A percentile compares a stretch with the other conserved stretches of the same genome.
Conservation (phyloP, 2,888 invertebrate species). For the Oscheius myriophilus region DNA sequence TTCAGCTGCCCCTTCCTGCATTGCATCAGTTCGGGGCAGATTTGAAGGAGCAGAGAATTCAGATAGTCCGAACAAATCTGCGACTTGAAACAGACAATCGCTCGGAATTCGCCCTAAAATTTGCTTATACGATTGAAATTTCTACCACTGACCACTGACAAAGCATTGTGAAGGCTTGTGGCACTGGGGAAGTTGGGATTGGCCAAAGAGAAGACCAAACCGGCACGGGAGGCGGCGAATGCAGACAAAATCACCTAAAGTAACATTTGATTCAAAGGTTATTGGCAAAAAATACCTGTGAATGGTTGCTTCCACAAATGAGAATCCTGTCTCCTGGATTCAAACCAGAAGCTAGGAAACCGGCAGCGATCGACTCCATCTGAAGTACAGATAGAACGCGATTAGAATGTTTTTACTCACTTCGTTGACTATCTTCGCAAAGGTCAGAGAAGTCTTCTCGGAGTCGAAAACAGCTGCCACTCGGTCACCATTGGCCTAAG, state of each 20-base stretch:
- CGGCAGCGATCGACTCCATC: slow-evolving; percentile 69
- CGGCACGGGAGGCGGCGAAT: slow-evolving; percentile 69
- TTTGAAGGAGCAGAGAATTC: slow-evolving; percentile 52
- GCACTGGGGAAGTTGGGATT: slow-evolving; percentile 63
- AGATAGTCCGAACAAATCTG: slow-evolving; percentile 50
- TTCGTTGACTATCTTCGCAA: slow-evolving; percentile 51
- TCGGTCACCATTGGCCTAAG: slow-evolving; percentile 38
- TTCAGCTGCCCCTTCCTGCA: slow-evolving; percentile 58
- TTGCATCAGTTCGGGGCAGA: slow-evolving; percentile 60
- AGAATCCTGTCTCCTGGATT: slow-evolving; percentile 72
- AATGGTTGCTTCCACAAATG: slow-evolving; percentile 73
- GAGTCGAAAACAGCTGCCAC: slow-evolving; percentile 64
- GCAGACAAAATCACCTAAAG: slow-evolving; percentile 56
- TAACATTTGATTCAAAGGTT: background rate
- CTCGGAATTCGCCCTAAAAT: slow-evolving; percentile 71
- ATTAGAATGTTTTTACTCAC: slow-evolving; percentile 29
- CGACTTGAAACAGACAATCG: slow-evolving; percentile 70
- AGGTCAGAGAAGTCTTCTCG: slow-evolving; percentile 58
- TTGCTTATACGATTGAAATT: background rate
- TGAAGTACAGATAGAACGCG: slow-evolving; percentile 31
- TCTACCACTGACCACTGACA: slow-evolving; percentile 36
- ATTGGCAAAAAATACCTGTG: slow-evolving; percentile 36
- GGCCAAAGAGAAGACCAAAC: slow-evolving; percentile 71
- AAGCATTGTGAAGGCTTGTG: slow-evolving; percentile 47
- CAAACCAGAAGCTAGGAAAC: slow-evolving; percentile 71